These are phyloP conservation scores for Zaprionus capensis DNA, from an alignment of 1,140 invertebrate genomes.

Conservation along the genomic window DNA sequence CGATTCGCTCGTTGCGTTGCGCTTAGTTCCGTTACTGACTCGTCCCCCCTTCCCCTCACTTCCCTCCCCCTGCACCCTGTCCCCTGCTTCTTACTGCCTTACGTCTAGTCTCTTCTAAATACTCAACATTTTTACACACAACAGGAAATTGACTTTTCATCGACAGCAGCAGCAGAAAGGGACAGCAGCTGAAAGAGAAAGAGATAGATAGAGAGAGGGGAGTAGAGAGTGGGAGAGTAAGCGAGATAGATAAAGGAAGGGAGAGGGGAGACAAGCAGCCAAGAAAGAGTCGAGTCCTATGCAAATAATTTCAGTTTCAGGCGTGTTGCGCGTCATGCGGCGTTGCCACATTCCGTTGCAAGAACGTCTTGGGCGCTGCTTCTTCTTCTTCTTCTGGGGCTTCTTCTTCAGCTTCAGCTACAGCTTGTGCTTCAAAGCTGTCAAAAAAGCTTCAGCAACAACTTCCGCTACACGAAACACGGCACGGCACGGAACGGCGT, in stretches of 20 bases:
- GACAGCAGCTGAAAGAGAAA: slow-evolving; percentile 7
- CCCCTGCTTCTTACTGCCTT: neutral
- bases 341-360: slow-evolving; percentile 66
- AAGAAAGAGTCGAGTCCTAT: slow-evolving; percentile 50
- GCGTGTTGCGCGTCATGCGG: slow-evolving; percentile 57
- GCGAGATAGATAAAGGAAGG: neutral
- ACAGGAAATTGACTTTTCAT: slow-evolving; percentile 81
- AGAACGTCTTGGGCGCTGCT: slow-evolving; percentile 33
- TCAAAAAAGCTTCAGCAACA: slow-evolving; percentile 78
- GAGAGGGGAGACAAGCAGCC: neutral
- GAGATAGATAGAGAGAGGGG: neutral
- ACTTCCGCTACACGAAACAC: slow-evolving; percentile 67
- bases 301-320: slow-evolving; percentile 74
- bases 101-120: slow-evolving; percentile 31
- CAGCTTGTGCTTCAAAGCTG: slow-evolving; percentile 53
- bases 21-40: slow-evolving; percentile 11
- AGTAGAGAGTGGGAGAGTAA: neutral
- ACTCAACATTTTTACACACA: slow-evolving; percentile 68
- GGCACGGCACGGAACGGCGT: slow-evolving; percentile 1
- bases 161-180: slow-evolving; percentile 51
- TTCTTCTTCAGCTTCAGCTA: slow-evolving; percentile 33
- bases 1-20: slow-evolving; percentile 10
- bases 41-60: neutral
- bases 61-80: neutral
- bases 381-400: slow-evolving; percentile 10